These are phyloP conservation scores for Lymantria monacha DNA, from an alignment of 2,888 invertebrate genomes.

Conservation along the genomic window DNA sequence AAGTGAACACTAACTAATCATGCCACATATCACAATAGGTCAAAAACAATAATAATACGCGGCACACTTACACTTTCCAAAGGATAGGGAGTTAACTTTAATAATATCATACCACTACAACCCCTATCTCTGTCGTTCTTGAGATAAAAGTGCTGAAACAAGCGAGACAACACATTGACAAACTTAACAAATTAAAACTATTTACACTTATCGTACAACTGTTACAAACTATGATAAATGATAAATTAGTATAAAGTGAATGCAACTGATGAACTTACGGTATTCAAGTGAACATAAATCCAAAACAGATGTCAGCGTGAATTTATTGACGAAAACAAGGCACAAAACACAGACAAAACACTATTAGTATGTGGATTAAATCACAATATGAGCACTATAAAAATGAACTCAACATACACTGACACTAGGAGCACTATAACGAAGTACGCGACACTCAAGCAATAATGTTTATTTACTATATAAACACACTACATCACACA, in stretches of 20 bases:
- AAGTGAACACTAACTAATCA: slow-evolving; percentile 35
- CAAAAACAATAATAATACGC: slow-evolving; percentile 68
- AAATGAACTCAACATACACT: slow-evolving; percentile 56
- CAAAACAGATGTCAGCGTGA: slow-evolving; percentile 64
- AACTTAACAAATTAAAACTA: slow-evolving; percentile 59
- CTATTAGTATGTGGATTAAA: slow-evolving; percentile 45
- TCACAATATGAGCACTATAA: slow-evolving; percentile 53
- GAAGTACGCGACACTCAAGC: slow-evolving; percentile 47
- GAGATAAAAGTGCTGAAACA: slow-evolving; percentile 32
- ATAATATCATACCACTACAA: slow-evolving; percentile 42
- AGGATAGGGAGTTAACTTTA: slow-evolving; percentile 47
- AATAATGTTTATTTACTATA: slow-evolving; percentile 66
- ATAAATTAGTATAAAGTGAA: slow-evolving; percentile 8
- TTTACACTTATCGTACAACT: slow-evolving; percentile 53
- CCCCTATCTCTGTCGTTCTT: slow-evolving; percentile 54
- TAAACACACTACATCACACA: slow-evolving; percentile 52
- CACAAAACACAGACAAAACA: slow-evolving; percentile 72
- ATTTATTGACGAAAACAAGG: slow-evolving; percentile 70
- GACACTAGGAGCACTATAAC: slow-evolving; percentile 47
- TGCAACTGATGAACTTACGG: slow-evolving; percentile 54
- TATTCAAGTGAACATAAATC: slow-evolving; percentile 76
- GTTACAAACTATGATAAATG: slow-evolving; percentile 31
- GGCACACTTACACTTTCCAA: slow-evolving; percentile 75
- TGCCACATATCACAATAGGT: slow-evolving; percentile 65
- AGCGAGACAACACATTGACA: slow-evolving; percentile 60